These are phyloP conservation scores for Gambusia holbrooki DNA, from an alignment of 2,113 vertebrate genomes.

Conservation along the genomic window DNA sequence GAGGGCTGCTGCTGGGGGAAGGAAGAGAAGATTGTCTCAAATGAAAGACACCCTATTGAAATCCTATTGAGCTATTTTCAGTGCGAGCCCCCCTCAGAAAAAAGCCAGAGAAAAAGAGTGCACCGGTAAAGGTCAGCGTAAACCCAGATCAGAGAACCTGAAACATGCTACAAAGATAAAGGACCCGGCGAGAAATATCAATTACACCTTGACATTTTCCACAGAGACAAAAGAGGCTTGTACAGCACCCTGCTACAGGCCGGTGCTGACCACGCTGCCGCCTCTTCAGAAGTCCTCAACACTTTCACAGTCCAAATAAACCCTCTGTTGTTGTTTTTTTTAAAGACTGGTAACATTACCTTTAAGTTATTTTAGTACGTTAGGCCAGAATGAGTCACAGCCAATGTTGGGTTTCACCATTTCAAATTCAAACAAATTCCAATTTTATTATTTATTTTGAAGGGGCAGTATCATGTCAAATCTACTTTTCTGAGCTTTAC, in stretches of 20 bases:
- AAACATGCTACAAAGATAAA: conserved; percentile 76
- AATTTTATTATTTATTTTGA: no score
- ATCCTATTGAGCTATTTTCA: conserved; percentile 77
- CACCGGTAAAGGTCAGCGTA: conserved; percentile 76
- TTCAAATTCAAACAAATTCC: no score
- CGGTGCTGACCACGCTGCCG: conserved; percentile 36
- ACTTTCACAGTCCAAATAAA: not conserved
- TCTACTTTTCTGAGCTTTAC: no score
- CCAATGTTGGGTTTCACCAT: no score
- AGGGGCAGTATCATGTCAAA: no score
- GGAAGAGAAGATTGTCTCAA: conserved; percentile 75
- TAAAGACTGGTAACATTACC: no score
- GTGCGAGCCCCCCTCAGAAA: conserved; percentile 37
- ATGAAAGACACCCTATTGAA: conserved; percentile 75
- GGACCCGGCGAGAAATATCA: conserved; percentile 76
- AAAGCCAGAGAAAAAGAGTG: conserved; percentile 56
- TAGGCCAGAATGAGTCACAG: no score
- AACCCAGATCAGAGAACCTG: conserved; percentile 76
- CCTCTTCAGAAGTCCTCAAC: conserved; percentile 34
- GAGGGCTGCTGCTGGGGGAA: conserved; percentile 48
- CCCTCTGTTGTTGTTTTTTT: no score
- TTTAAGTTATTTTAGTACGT: no score
- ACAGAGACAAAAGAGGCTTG: conserved; percentile 70
- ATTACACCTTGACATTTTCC: conserved; percentile 81
- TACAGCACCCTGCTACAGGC: conserved; percentile 46